phyloP scores from a whole-genome alignment of 2,797 vertebrate genomes.

The Diplodus puntazzo region DNA sequence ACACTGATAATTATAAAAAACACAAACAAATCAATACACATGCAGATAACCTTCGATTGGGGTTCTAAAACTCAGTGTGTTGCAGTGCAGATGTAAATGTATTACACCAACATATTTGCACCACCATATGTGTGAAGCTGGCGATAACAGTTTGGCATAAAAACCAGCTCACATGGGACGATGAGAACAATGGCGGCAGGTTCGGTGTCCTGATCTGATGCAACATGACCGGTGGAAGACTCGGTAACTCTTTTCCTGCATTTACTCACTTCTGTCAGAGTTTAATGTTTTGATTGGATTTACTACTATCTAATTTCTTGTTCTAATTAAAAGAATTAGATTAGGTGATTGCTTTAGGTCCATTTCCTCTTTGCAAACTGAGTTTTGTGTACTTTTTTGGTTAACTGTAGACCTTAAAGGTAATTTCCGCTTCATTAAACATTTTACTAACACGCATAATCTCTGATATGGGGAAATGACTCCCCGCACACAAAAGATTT shows the following conservation, averaged over 20 bases:
- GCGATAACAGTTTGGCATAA: conserved; percentile 31
- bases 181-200: conserved; percentile 49
- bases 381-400: background rate
- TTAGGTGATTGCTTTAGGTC: conserved; percentile 23
- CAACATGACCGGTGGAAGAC: conserved; percentile 1
- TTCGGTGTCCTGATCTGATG: conserved; percentile 9
- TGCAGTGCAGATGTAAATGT: conserved; percentile 47
- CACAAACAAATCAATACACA: conserved; percentile 42
- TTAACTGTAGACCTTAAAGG: background rate
- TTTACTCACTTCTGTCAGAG: background rate
- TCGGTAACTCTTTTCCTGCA: background rate
- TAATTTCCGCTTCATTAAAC: background rate
- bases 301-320: conserved; percentile 7
- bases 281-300: conserved; percentile 20
- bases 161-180: conserved; percentile 40
- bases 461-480: no score
- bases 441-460: background rate
- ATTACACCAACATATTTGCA: conserved; percentile 32
- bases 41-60: conserved; percentile 38
- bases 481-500: background rate
- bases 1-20: conserved; percentile 30
- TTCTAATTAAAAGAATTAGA: conserved; percentile 22
- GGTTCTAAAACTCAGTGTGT: conserved; percentile 36
- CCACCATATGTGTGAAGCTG: conserved; percentile 54
- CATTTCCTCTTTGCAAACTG: conserved; percentile 3